phyloP scores from a whole-genome alignment of 1,140 invertebrate species.

The Drosophila varians region DNA sequence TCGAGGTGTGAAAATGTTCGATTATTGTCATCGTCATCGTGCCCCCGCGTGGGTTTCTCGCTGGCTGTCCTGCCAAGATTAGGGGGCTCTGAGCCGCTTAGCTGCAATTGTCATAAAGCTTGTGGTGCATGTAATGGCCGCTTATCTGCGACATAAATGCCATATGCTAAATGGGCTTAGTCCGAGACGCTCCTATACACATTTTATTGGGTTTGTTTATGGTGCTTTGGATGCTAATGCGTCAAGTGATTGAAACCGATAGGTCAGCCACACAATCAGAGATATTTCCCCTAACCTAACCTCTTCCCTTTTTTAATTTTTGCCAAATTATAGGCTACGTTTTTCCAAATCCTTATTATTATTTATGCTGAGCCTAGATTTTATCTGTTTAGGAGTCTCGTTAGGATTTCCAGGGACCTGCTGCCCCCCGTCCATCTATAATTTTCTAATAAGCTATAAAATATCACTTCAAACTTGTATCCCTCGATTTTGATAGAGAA shows the following conservation, averaged over 20 bases:
- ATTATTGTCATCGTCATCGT: constrained; percentile 76
- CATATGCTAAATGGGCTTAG: constrained; percentile 76
- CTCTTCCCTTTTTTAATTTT: constrained; percentile 16
- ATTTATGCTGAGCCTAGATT: constrained; percentile 49
- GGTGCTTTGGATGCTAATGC: constrained; percentile 37
- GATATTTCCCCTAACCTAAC: neutral
- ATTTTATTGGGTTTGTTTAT: constrained; percentile 31
- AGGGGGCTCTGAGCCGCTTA: constrained; percentile 60
- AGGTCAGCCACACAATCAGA: constrained; percentile 5
- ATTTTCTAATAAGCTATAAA: constrained; percentile 82
- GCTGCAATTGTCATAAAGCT: constrained; percentile 72
- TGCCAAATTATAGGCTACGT: constrained; percentile 61
- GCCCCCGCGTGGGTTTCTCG: constrained; percentile 44
- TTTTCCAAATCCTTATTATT: constrained; percentile 19
- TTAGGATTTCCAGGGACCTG: constrained; percentile 24
- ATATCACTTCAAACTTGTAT: constrained; percentile 60
- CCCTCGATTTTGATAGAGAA: constrained; percentile 27
- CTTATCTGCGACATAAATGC: constrained; percentile 78
- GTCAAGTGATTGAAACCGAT: constrained; percentile 62
- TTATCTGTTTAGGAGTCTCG: constrained; percentile 38
- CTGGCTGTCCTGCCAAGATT: neutral
- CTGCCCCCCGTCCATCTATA: constrained; percentile 39
- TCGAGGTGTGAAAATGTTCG: constrained; percentile 82
- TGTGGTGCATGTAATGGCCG: constrained; percentile 69
- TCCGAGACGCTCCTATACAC: constrained; percentile 25